Evolutionary conservation across 1,140 invertebrate species (phyloP).

Genomic region (Bombus waltoni): DNA sequence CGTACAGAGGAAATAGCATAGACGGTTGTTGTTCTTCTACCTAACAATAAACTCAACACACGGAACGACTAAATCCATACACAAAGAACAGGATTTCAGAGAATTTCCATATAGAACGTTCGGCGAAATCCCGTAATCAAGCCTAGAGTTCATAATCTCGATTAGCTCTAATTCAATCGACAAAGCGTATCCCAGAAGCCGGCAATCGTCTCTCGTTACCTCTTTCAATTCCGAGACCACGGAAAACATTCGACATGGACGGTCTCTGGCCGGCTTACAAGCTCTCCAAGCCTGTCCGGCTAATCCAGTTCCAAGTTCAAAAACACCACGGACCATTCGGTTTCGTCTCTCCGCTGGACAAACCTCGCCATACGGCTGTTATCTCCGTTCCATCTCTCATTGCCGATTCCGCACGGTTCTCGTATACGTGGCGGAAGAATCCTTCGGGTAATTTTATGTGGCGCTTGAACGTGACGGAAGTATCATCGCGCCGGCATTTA

Average conservation of each 20-base stretch:
- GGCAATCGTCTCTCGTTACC: conserved; percentile 12
- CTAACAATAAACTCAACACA: not conserved
- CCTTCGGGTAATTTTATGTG: conserved; percentile 52
- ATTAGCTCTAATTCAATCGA: conserved; percentile 13
- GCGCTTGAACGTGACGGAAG: conserved; percentile 61
- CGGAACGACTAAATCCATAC: not conserved
- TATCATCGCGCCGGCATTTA: conserved; percentile 58
- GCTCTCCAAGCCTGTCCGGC: not conserved
- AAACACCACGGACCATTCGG: conserved; percentile 14
- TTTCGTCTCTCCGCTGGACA: not conserved
- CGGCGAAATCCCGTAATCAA: not conserved
- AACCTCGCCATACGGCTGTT: not conserved
- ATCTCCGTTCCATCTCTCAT: conserved; percentile 10
- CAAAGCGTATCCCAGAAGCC: not conserved
- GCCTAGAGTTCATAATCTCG: conserved; percentile 5
- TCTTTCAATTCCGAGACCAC: conserved; percentile 16
- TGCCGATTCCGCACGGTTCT: conserved; percentile 7
- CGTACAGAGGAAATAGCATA: not conserved
- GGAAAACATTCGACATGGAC: conserved; percentile 22
- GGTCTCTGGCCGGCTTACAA: conserved; percentile 10
- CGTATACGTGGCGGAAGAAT: conserved; percentile 51
- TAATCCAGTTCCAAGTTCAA: conserved; percentile 36
- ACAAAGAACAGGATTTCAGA: not conserved
- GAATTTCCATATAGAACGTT: conserved; percentile 4
- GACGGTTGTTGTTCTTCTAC: not conserved